Conservation (phyloP, 2,113 vertebrate genomes). For the Enhydra lutris region DNA sequence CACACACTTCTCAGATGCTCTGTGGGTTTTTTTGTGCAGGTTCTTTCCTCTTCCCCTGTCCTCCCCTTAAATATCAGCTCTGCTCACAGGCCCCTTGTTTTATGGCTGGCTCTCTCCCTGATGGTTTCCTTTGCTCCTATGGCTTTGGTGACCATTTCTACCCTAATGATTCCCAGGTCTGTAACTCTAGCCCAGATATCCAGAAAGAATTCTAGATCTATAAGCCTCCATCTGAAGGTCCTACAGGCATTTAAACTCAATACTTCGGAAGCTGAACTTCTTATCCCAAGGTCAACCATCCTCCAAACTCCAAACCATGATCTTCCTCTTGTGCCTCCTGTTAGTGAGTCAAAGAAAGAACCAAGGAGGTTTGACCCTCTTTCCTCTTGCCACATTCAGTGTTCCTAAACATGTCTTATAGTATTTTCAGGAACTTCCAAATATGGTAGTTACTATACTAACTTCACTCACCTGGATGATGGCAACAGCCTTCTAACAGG, state of each 20-base stretch:
- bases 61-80: not conserved
- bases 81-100: not conserved
- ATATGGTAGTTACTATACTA: not conserved
- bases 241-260: not conserved
- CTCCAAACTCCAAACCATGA: not conserved
- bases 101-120: not conserved
- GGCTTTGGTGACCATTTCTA: not conserved
- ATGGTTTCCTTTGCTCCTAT: conserved; percentile 1
- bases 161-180: not conserved
- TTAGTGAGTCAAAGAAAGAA: not conserved
- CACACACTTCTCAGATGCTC: not conserved
- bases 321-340: not conserved
- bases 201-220: not conserved
- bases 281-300: not conserved
- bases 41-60: not conserved
- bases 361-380: not conserved
- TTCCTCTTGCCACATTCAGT: not conserved
- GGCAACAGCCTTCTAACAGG: not conserved
- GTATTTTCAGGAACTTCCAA: not conserved
- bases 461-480: not conserved
- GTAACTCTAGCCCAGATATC: not conserved
- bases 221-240: not conserved
- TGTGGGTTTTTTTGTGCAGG: not conserved
- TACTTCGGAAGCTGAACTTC: not conserved
- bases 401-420: not conserved